Evolutionary conservation across 2,797 vertebrate species (phyloP).

Genomic region (Ateles fusciceps): DNA sequence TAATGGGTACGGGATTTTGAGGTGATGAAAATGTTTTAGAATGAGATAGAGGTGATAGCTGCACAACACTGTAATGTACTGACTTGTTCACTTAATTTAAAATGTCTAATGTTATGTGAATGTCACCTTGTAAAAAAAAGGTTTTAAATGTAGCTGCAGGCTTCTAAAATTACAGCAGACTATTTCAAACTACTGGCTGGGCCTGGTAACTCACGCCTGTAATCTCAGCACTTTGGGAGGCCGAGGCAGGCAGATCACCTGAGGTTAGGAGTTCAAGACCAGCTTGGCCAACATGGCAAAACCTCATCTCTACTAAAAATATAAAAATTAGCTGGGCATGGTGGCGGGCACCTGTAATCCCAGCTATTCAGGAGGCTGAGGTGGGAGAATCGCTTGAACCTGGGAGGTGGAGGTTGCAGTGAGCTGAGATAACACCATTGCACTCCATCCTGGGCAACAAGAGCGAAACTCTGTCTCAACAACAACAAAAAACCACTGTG

Average conservation of each 20-base stretch:
- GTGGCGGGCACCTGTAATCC: neutral
- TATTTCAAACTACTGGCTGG: neutral
- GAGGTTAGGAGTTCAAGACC: neutral
- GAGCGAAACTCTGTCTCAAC: too few species aligned
- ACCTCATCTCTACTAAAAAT: neutral
- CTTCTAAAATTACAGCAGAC: neutral
- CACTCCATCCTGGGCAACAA: neutral
- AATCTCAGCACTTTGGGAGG: neutral
- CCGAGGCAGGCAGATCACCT: neutral
- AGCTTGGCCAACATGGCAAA: neutral
- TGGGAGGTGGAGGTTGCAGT: neutral
- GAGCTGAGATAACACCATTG: neutral
- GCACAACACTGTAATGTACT: neutral
- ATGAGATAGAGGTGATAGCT: neutral
- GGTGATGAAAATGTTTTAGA: neutral
- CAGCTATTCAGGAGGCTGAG: neutral
- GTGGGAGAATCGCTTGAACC: neutral
- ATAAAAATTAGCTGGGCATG: neutral
- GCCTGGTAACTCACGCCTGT: neutral
- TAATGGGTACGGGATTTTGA: neutral
- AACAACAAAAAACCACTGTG: too few species aligned
- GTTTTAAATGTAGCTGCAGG: neutral
- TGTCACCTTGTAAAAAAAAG: neutral
- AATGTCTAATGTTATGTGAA: neutral
- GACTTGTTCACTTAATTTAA: neutral